A percentile compares a stretch with the other conserved stretches of the same genome.
Conservation (phyloP, 2,113 vertebrate genomes). For the Eolophus roseicapilla region DNA sequence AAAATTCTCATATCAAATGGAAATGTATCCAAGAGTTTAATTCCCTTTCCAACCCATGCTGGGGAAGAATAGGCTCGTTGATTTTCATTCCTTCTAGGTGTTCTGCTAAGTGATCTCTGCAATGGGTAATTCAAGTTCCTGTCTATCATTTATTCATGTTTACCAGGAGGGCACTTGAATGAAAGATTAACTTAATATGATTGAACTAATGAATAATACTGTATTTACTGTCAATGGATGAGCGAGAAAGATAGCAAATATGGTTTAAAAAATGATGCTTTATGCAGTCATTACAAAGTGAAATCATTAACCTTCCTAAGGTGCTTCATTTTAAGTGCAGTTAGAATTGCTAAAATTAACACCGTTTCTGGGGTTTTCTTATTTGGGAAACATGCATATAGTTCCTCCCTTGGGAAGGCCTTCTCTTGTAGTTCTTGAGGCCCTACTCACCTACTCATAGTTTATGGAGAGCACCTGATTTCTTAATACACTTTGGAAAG, state of each 20-base stretch:
- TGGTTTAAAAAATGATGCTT: not conserved
- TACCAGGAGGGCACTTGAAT: constrained; percentile 39
- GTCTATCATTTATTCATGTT: constrained; percentile 67
- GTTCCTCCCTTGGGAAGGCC: not conserved
- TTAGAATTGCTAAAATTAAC: constrained; percentile 7
- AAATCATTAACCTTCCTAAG: not conserved
- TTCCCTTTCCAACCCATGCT: not conserved
- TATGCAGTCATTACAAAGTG: not conserved
- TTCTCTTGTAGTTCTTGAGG: not conserved
- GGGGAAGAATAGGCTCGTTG: not conserved
- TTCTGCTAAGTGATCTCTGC: constrained; percentile 29
- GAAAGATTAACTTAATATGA: constrained; percentile 39
- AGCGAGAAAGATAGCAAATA: not conserved
- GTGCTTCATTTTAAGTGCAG: not conserved
- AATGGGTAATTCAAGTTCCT: constrained; percentile 47
- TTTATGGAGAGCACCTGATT: not conserved
- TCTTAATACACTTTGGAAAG: not conserved
- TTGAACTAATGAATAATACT: constrained; percentile 40
- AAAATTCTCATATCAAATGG: not conserved
- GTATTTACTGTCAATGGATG: not conserved
- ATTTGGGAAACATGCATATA: not conserved
- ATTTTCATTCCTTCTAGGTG: not conserved
- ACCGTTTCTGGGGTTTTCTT: not conserved
- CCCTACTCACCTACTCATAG: not conserved
- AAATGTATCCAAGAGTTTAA: constrained; percentile 27